Base-by-base conservation (phyloP, 2,113 vertebrate species). In the Microcebus lehilahytsara region DNA sequence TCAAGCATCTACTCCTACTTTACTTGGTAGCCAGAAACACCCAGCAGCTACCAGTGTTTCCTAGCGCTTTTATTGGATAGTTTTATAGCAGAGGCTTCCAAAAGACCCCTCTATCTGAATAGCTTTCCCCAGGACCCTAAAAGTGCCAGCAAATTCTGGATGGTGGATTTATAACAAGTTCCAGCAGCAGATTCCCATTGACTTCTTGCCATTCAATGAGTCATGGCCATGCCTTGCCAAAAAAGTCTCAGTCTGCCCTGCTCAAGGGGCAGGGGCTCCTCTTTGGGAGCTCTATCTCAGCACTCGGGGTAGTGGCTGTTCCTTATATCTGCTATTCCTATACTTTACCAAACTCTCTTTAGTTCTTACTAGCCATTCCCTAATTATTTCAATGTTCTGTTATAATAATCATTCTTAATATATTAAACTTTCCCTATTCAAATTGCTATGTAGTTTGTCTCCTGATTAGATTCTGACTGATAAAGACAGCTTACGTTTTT, bases 41-140 rank as follows among this genome's bases (percentile, higher is more conserved):
- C 53, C 4, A 77, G 37, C 4, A 56, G 37, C 32, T 74, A 69
- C 23, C 40, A 51, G 53, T 74, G 53, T 81, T 23, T 71, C 46
- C 17, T 51, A 78, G 62, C 1, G 60, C 22, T 40, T 42, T 58
- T 69, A 2, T 12, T 9, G 9, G 25, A 42, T 25, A 78, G 81
- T 87, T 96, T 66, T 87, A 56, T 84, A 75, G 37, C 49, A 80
- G 37, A 85, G 34, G 17, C 13, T 90, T 84, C 46, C 40, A 97
- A 56, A 71, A 88, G 53, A 77, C 9, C 16, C 9, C 3, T 84
- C 66, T 64, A 27, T 58, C 78, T 66, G 11, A 93, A 49, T 30
- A 81, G 23, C 58, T 72, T 87, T 91, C 53, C 49, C 34, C 17
- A 37, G 53, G 56, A 86, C 22, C 49, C 22, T 19, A n/a, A 17